Evolutionary conservation across 2,113 vertebrate species (phyloP).

Genomic region (Acrocephalus kingi): DNA sequence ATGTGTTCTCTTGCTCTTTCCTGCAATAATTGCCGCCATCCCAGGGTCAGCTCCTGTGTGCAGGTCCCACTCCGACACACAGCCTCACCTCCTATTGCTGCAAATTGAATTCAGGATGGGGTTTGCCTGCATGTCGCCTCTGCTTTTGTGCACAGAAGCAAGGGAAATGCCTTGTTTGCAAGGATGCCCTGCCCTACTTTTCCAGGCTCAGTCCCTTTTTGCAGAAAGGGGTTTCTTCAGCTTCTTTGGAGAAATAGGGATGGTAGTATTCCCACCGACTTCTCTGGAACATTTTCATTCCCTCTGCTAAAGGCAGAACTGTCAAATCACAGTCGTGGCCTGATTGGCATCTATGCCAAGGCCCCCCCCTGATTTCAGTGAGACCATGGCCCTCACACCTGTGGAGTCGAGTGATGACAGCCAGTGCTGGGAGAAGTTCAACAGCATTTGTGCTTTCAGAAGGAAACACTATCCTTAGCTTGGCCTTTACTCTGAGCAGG

Average conservation of each 20-base stretch:
- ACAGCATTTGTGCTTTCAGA: not conserved
- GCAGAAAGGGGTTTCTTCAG: not conserved
- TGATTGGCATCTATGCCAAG: not conserved
- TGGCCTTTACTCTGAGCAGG: not conserved
- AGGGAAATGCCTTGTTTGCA: not conserved
- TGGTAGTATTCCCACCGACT: not conserved
- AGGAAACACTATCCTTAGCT: not conserved
- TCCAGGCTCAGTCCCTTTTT: not conserved
- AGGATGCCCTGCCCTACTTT: not conserved
- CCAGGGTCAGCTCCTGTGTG: not conserved
- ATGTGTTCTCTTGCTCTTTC: not conserved
- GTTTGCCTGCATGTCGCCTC: accelerated
- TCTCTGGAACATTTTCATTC: not conserved
- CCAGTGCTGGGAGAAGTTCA: not conserved
- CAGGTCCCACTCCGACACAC: not conserved
- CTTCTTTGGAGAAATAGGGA: not conserved
- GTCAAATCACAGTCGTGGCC: not conserved
- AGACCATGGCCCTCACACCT: not conserved
- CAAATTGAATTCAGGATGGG: not conserved
- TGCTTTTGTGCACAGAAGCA: not conserved
- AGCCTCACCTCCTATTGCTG: not conserved
- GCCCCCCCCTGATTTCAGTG: not conserved
- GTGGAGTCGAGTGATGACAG: not conserved
- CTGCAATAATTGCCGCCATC: slow-evolving; percentile 22
- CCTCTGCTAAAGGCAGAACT: not conserved